A percentile compares a stretch with the other conserved stretches of the same genome.
phyloP scores from a whole-genome alignment of 1,140 invertebrate genomes.

The Drosophila punjabiensis region DNA sequence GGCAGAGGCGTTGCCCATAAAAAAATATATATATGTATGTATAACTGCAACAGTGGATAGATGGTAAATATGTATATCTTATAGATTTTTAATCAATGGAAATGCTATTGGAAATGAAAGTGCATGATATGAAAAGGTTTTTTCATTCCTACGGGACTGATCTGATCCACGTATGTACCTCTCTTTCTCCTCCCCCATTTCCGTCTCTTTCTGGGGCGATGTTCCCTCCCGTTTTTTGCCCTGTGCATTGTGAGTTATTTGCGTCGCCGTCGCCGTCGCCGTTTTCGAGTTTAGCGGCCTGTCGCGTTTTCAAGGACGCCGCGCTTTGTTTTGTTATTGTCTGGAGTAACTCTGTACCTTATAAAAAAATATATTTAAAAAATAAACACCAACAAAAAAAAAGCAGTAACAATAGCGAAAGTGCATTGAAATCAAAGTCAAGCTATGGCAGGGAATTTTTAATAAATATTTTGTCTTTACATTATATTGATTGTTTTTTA shows the following conservation, averaged over 20 bases:
- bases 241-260: constrained; percentile 69
- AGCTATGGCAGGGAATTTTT: constrained; percentile 56
- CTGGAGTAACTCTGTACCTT: constrained; percentile 60
- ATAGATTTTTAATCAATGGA: constrained; percentile 28
- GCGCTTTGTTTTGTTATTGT: constrained; percentile 78
- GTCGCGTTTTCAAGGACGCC: constrained; percentile 72
- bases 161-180: background rate
- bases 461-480: constrained; percentile 31
- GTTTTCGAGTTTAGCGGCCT: constrained; percentile 76
- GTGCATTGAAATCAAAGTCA: constrained; percentile 71
- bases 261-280: constrained; percentile 53
- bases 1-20: background rate
- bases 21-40: constrained; percentile 10
- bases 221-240: constrained; percentile 21
- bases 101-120: constrained; percentile 44
- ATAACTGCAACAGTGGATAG: background rate
- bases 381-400: background rate
- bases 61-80: constrained; percentile 9
- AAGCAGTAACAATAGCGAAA: constrained; percentile 34
- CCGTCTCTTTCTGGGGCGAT: constrained; percentile 24
- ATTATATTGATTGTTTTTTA: constrained; percentile 10
- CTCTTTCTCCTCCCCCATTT: constrained; percentile 5
- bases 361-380: constrained; percentile 13
- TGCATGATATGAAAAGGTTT: constrained; percentile 33
- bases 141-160: constrained; percentile 25